Evolutionary conservation across 2,113 vertebrate species (phyloP).

Genomic region (Peucedramus taeniatus): DNA sequence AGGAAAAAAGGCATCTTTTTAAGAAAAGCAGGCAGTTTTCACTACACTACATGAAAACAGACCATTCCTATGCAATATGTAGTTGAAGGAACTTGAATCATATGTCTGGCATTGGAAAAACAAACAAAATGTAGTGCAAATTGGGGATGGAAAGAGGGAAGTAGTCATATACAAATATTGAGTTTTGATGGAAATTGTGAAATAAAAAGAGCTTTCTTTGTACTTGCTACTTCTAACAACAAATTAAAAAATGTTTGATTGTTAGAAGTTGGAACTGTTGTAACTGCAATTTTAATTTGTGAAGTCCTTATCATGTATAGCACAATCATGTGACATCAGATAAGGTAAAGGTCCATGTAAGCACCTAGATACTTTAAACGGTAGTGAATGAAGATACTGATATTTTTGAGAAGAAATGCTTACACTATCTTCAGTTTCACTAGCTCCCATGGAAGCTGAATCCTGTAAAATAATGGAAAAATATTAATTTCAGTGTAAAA

Average conservation of each 20-base stretch:
- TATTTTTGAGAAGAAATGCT: neutral
- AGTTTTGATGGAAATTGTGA: neutral
- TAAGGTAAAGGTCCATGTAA: neutral
- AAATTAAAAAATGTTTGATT: neutral
- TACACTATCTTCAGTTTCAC: slow-evolving; percentile 4
- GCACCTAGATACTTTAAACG: neutral
- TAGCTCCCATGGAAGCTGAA: neutral
- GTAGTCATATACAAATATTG: neutral
- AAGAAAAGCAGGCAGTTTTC: neutral
- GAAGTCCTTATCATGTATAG: neutral
- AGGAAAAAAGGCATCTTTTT: neutral
- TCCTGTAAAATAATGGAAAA: slow-evolving; percentile 26
- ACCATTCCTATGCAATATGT: neutral
- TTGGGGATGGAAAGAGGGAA: neutral
- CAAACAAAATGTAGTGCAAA: neutral
- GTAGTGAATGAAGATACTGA: neutral
- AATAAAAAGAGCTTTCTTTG: neutral
- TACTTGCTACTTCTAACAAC: neutral
- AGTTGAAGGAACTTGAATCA: neutral
- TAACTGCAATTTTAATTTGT: neutral
- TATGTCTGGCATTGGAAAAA: neutral
- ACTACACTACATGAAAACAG: neutral
- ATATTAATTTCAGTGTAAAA: neutral
- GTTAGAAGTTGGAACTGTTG: neutral
- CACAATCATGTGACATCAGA: neutral